Percentiles rank a stretch among this genome's conserved stretches.
phyloP scores from a whole-genome alignment of 2,113 vertebrate species.

The Cryptotis parvus region DNA sequence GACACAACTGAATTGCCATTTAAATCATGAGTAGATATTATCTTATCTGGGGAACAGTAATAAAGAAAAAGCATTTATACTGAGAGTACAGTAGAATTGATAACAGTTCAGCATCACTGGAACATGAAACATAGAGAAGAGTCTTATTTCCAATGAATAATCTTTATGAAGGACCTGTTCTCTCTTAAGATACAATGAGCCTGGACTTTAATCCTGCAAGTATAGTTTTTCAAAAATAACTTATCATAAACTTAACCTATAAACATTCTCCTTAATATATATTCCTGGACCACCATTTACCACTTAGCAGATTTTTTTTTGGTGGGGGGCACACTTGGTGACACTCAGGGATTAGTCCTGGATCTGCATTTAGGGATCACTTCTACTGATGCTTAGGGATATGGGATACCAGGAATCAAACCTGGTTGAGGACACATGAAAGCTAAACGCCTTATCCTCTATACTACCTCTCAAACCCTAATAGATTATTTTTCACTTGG shows the following conservation, averaged over 20 bases:
- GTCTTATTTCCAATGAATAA: background rate
- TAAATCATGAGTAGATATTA: background rate
- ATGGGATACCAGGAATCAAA: too few relatives aligned
- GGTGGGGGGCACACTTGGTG: too few relatives aligned
- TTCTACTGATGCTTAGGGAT: too few relatives aligned
- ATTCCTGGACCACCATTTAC: background rate
- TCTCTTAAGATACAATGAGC: background rate
- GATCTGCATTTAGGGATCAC: too few relatives aligned
- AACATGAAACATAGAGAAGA: background rate
- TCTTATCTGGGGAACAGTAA: background rate
- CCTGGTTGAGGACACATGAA: too few relatives aligned
- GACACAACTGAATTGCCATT: background rate
- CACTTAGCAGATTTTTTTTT: background rate
- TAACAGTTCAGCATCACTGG: background rate
- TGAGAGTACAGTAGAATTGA: background rate
- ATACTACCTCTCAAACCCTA: too few relatives aligned
- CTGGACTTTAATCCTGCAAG: background rate
- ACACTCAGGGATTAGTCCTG: too few relatives aligned
- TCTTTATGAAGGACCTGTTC: background rate
- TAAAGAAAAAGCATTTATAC: background rate
- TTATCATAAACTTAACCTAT: background rate
- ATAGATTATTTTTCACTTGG: background rate
- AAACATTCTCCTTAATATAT: background rate
- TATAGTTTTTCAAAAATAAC: background rate
- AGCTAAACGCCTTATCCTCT: too few relatives aligned